phyloP scores from a whole-genome alignment of 2,797 vertebrate genomes.

The Centroberyx gerrardi region DNA sequence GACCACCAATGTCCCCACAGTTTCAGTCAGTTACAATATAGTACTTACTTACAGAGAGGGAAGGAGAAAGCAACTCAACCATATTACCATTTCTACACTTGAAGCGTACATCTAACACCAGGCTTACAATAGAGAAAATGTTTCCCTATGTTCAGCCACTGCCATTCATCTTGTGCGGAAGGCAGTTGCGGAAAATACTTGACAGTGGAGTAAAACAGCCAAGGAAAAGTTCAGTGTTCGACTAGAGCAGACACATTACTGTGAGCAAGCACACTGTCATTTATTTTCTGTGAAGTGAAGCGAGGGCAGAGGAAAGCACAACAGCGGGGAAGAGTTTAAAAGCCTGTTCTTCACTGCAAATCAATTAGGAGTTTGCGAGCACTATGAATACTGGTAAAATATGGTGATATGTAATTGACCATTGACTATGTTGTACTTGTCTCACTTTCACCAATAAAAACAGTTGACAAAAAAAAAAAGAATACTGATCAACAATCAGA shows the following conservation, averaged over 20 bases:
- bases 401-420: too few relatives aligned
- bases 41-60: background rate
- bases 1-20: background rate
- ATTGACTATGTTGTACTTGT: too few relatives aligned
- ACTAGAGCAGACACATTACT: slow-evolving; percentile 37
- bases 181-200: slow-evolving; percentile 44
- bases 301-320: slow-evolving; percentile 26
- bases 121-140: slow-evolving; percentile 21
- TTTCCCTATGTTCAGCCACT: slow-evolving; percentile 23
- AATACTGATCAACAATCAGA: slow-evolving; percentile 15
- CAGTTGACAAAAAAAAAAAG: too few relatives aligned
- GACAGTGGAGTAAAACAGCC: slow-evolving; percentile 26
- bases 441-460: too few relatives aligned
- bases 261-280: slow-evolving; percentile 33
- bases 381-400: too few relatives aligned
- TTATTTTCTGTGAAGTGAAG: slow-evolving; percentile 49
- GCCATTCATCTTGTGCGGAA: slow-evolving; percentile 46
- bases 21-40: background rate
- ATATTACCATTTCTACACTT: slow-evolving; percentile 14
- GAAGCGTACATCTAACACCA: slow-evolving; percentile 36
- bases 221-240: slow-evolving; percentile 27
- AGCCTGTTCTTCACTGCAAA: slow-evolving; percentile 3
- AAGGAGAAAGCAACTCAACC: slow-evolving; percentile 11
- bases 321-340: slow-evolving; percentile 13
- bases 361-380: background rate